phyloP scores from a whole-genome alignment of 2,113 vertebrate genomes.

The Mola mola region DNA sequence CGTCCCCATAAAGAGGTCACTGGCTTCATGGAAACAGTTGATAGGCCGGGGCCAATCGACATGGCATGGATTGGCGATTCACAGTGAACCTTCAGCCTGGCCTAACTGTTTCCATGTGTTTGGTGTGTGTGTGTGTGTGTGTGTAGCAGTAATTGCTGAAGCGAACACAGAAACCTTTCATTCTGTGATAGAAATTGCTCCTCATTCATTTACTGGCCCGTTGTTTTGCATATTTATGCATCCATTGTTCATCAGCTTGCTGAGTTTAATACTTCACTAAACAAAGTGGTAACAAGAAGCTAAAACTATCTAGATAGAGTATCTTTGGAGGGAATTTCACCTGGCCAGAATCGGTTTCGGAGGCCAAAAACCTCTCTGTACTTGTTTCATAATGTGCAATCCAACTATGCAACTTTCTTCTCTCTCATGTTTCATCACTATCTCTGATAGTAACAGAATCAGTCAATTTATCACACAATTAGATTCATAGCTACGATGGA shows the following conservation, averaged over 20 bases:
- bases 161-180: conserved; percentile 67
- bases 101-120: conserved; percentile 75
- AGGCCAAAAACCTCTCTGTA: conserved; percentile 55
- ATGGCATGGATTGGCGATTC: conserved; percentile 73
- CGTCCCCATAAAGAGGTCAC: conserved; percentile 68
- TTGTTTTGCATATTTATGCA: conserved; percentile 4
- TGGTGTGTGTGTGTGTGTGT: conserved; percentile 33
- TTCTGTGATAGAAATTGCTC: conserved; percentile 37
- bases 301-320: conserved; percentile 19
- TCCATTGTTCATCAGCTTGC: conserved; percentile 6
- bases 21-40: conserved; percentile 73
- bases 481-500: not conserved
- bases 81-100: conserved; percentile 65
- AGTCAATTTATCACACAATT: not conserved
- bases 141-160: conserved; percentile 51
- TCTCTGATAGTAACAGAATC: not conserved
- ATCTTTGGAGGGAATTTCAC: conserved; percentile 41
- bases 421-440: not conserved
- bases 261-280: conserved; percentile 4
- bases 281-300: no score
- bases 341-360: conserved; percentile 29
- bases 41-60: conserved; percentile 71
- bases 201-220: conserved; percentile 33
- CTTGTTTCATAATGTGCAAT: conserved; percentile 31
- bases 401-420: conserved; percentile 42